Evolutionary conservation across 1,140 invertebrate genomes (phyloP).

Genomic region (Drosophila navojoa): DNA sequence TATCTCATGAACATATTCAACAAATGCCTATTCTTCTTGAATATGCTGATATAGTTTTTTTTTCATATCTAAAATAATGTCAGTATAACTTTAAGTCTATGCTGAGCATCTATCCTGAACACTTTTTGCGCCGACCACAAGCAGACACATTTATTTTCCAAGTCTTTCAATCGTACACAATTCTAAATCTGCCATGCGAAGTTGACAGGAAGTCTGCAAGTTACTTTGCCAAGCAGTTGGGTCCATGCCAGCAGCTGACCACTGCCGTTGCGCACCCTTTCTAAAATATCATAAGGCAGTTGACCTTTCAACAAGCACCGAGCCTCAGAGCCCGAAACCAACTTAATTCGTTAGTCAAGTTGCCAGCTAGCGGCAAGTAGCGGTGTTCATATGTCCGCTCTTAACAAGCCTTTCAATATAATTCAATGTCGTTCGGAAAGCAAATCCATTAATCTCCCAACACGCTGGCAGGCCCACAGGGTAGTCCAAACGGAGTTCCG

Average conservation of each 20-base stretch:
- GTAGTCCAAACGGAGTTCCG: neutral
- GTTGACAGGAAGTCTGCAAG: neutral
- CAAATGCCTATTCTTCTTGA: too few species aligned
- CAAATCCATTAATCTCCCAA: constrained; percentile 60
- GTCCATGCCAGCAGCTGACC: neutral
- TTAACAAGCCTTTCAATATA: constrained; percentile 55
- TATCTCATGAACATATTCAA: too few species aligned
- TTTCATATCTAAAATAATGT: too few species aligned
- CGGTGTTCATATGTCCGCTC: constrained; percentile 39
- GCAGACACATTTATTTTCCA: too few species aligned
- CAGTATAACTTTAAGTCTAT: too few species aligned
- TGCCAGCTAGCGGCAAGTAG: constrained; percentile 4
- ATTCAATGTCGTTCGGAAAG: constrained; percentile 47
- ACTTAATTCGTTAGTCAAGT: constrained; percentile 1
- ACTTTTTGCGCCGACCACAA: too few species aligned
- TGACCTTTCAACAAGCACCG: constrained; percentile 6
- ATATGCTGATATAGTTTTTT: too few species aligned
- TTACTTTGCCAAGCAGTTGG: neutral
- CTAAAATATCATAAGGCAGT: constrained; percentile 5
- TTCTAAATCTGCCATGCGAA: too few species aligned
- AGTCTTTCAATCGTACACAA: too few species aligned
- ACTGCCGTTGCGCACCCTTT: neutral
- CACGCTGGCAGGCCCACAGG: constrained; percentile 3
- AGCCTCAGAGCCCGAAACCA: neutral
- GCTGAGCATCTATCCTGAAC: too few species aligned